phyloP scores from a whole-genome alignment of 2,888 invertebrate genomes.

The Magallana nippona region DNA sequence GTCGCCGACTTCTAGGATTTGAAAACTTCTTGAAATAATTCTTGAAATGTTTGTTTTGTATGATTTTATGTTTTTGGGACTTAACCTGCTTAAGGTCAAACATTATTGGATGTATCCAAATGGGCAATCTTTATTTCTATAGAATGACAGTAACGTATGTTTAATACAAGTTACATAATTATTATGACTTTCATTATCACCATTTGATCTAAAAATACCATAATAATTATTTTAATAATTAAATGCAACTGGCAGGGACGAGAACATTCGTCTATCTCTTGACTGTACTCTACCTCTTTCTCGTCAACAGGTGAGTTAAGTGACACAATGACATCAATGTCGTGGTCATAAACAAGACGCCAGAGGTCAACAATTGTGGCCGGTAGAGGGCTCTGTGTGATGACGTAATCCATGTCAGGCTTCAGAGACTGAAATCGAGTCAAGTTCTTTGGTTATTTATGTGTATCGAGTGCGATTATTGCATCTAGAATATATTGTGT shows the following conservation, averaged over 20 bases:
- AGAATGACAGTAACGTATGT: too few species aligned
- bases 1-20: conserved; percentile 55
- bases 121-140: too few species aligned
- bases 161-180: too few species aligned
- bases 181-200: too few species aligned
- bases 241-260: too few species aligned
- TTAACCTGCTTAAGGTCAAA: too few species aligned
- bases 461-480: not conserved
- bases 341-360: conserved; percentile 62
- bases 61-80: too few species aligned
- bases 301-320: conserved; percentile 61
- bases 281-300: conserved; percentile 53
- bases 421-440: conserved; percentile 54
- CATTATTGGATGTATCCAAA: too few species aligned
- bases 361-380: conserved; percentile 63
- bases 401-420: conserved; percentile 55
- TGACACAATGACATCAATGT: conserved; percentile 57
- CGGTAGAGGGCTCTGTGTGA: conserved; percentile 59
- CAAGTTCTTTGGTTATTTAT: not conserved
- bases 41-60: too few species aligned
- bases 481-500: not conserved
- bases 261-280: too few species aligned
- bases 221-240: too few species aligned
- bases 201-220: too few species aligned
- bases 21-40: not conserved